Evolutionary conservation across 2,888 invertebrate genomes (phyloP).

Genomic region (Clivina fossor): DNA sequence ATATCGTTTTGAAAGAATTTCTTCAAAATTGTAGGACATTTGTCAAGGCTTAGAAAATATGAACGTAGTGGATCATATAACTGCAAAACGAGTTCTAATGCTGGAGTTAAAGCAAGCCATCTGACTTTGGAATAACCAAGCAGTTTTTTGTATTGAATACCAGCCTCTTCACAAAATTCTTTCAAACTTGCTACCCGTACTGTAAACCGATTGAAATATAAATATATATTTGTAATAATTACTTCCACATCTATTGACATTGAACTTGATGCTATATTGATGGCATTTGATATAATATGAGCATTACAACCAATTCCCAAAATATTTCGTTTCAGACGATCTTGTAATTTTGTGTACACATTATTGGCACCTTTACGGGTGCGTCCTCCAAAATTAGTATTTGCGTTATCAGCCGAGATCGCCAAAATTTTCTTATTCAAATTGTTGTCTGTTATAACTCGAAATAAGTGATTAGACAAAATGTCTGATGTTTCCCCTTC

Average conservation of each 20-base stretch:
- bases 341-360: constrained; percentile 28
- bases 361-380: constrained; percentile 11
- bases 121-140: constrained; percentile 41
- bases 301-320: constrained; percentile 42
- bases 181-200: constrained; percentile 40
- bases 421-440: constrained; percentile 9
- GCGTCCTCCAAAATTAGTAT: constrained; percentile 36
- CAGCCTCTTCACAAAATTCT: constrained; percentile 40
- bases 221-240: constrained; percentile 39
- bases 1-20: constrained; percentile 41
- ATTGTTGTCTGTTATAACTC: constrained; percentile 9
- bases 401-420: constrained; percentile 17
- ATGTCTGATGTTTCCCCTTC: constrained; percentile 18
- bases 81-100: constrained; percentile 40
- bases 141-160: constrained; percentile 41
- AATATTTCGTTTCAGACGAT: constrained; percentile 34
- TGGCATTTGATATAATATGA: constrained; percentile 39
- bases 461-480: constrained; percentile 25
- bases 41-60: constrained; percentile 43
- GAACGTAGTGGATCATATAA: constrained; percentile 42
- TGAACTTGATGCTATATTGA: constrained; percentile 33
- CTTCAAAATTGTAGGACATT: constrained; percentile 42
- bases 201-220: constrained; percentile 41
- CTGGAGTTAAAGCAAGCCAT: constrained; percentile 41
- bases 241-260: constrained; percentile 42